Evolutionary conservation across 2,797 vertebrate species (phyloP).

Genomic region (Caiman crocodilus): DNA sequence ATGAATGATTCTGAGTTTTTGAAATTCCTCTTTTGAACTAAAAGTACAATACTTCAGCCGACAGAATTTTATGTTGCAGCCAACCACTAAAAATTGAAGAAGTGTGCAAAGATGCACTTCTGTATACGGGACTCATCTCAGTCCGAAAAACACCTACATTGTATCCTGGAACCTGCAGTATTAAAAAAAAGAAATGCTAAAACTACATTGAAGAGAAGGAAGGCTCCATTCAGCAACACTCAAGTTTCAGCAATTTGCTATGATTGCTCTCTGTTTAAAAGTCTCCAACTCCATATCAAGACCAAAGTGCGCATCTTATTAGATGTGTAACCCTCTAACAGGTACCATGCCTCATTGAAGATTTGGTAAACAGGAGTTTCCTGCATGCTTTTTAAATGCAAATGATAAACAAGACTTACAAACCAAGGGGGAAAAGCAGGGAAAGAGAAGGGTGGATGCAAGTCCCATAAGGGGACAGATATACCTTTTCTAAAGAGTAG

Average conservation of each 20-base stretch:
- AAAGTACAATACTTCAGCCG: too few relatives aligned
- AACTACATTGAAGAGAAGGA: not conserved
- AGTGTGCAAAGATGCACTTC: not conserved
- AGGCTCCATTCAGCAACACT: not conserved
- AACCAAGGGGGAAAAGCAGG: not conserved
- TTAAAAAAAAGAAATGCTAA: not conserved
- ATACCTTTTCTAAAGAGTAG: not conserved
- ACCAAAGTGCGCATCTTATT: not conserved
- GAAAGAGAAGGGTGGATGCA: too few relatives aligned
- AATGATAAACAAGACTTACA: not conserved
- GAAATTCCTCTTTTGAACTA: not conserved
- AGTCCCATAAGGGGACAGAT: too few relatives aligned
- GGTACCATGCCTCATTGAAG: not conserved
- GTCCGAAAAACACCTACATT: rapidly evolving
- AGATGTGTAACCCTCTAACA: not conserved
- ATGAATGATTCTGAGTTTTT: not conserved
- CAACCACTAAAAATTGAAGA: not conserved
- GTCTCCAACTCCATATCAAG: not conserved
- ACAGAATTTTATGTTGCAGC: too few relatives aligned
- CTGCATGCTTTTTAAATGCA: not conserved
- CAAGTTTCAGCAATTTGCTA: not conserved
- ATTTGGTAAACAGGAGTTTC: not conserved
- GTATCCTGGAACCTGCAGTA: not conserved
- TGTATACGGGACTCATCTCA: not conserved
- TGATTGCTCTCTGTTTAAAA: not conserved